Base-by-base conservation (phyloP, 2,797 vertebrate genomes). In the Geotrypetes seraphini region DNA sequence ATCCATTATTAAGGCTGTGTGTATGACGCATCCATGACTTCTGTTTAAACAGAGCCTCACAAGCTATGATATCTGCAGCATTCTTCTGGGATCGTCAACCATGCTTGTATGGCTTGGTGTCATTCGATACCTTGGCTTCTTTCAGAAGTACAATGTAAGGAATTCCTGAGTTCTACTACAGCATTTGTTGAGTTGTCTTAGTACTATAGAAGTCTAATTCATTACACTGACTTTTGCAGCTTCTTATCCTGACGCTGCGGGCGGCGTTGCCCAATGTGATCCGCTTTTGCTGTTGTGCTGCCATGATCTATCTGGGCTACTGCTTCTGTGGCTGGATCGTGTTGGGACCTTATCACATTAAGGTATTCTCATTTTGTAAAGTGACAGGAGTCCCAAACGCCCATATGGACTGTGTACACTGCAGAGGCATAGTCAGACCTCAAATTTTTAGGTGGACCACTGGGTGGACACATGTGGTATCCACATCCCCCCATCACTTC, bases 241-340 rank as follows among this genome's bases (percentile, higher is more conserved):
- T 97, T 37, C 77, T 99, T 10, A 96, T 96, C 51, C 69, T 97
- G 44, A 96, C 92, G 0, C 71, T 99, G 25, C 79, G 84, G 57
- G 92, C 87, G 1, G 91, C 92, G 0, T 73, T 96, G 27, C 93
- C 94, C 18, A 94, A 78, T 0, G 90, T 96, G 16, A 79, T 97
- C 33, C 81, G 91, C 12, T 99, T 99, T 73, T 89, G 83, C 60
- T 87, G 89, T 27, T 97, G 95, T 10, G 92, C 84, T 0, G 82
- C 88, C 26, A 92, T 96, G 88, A 99, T 97, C 61, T 97, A 94
- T 57, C 59, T 99, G 12, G 90, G 95, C 16, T 99, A 97, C 28
- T 96, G 92, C 54, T 97, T 97, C 80, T 97, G 94, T 43, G 95
- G 95, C 3, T 99, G 95, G 93, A 93, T 96, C 12, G 91, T 97